Evolutionary conservation across 2,113 vertebrate genomes (phyloP), one percentile per base, ranked within the genome.

Genomic region (Aplodontia rufa): DNA sequence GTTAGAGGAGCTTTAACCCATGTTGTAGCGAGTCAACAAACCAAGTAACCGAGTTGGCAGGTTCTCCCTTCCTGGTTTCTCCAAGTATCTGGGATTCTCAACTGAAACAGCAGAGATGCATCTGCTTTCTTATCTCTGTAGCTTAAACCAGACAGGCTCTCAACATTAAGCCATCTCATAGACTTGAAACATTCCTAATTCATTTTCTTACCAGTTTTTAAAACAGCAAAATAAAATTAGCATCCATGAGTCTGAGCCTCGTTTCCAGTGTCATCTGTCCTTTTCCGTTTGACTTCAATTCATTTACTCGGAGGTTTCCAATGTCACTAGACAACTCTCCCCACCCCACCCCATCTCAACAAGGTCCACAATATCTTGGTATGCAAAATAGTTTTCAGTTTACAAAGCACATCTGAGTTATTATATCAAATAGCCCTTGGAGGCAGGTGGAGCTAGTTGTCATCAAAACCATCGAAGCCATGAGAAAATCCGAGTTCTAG

Each of bases 201-300:
- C 32, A 64, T 95, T 95, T 93, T 96, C 74, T 88, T 91, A 80
- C 64, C 83, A 11, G 80, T 96, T 81, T 93, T 93, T 95, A 91
- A 96, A 94, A 93, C 72, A 85, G 45, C n/a, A 69, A 84, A 94
- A 94, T 92, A 84, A 68, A 94, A 85, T 91, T 72, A 97, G 53
- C 68, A 85, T 47, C 24, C 64, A 91, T 37, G 64, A 82, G 74
- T 11, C 53, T 55, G 78, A 28, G 37, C 6, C 68, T 75, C 53
- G 72, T 96, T 76, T 81, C 22, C 53, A 62, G 14, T 30, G 47
- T n/a, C 19, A 35, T 0, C 13, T 87, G n/a, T 8, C 28, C 53
- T 62, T 64, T 91, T 91, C 68, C 32, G 58, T 88, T 49, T 89
- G 75, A 7, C 68, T 51, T 79, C 64, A 78, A 71, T 17, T 66